Evolutionary conservation across 1,140 invertebrate genomes (phyloP), one percentile per base, ranked within the genome.

Genomic region (Orussus abietinus): DNA sequence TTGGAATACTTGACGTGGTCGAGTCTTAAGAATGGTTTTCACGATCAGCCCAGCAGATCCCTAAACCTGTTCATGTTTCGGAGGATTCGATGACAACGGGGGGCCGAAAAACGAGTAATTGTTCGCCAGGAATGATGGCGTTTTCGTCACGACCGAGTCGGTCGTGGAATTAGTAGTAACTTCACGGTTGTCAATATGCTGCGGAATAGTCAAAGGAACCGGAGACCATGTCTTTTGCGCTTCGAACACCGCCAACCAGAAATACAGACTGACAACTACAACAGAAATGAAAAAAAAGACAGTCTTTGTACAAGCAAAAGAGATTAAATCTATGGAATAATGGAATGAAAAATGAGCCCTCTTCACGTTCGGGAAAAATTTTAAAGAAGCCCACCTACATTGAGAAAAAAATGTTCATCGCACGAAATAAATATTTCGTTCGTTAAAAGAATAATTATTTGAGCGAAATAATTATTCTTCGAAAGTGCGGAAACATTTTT

Each of bases 211-310:
- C 7, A 19, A 34, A n/a, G 26, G 25, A 12, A 28, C n/a, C 6
- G 21, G 7, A n/a, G 36, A 5, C 57, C 57, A 66, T 25, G 64
- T 47, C 11, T 49, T 59, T 17, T 59, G 60, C 2, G 62, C 62
- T 10, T 47, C 36, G 28, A 58, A 62, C 3, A 73, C 64, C 4
- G 63, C 21, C 47, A 61, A 56, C 66, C 68, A 71, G 32, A 65
- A 62, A 45, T 68, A 73, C 18, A 51, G 36, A 29, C 55, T 57
- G 2, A 62, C 12, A 25, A 67, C 70, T 73, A 45, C 4, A 62
- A 61, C 45, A 21, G 57, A 42, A 53, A 34, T 13, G 12, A 18
- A 45, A 34, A 32, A 32, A 44, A 28, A 10, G 13, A 34, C 31
- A 11, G n/a, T 15, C 14, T 36, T 13, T n/a, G n/a, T n/a, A n/a